Conservation (phyloP, 2,113 vertebrate genomes). For the Panurus biarmicus region DNA sequence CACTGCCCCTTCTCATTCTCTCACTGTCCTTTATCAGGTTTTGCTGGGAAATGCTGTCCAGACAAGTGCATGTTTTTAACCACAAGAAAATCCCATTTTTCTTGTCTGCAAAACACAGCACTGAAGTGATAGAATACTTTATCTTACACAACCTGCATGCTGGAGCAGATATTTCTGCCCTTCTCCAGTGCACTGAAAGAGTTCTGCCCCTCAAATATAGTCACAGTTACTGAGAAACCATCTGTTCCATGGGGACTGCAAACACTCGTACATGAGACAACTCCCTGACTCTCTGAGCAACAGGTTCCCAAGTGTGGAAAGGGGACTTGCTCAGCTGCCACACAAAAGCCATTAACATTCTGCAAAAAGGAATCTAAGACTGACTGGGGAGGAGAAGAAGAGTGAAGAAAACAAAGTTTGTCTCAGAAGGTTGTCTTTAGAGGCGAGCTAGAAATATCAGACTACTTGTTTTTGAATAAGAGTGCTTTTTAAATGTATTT, state of each 20-base stretch:
- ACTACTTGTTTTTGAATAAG: not conserved
- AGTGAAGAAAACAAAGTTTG: not conserved
- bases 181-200: not conserved
- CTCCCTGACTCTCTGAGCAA: not conserved
- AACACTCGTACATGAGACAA: accelerated
- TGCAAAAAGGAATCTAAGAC: not conserved
- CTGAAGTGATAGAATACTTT: not conserved
- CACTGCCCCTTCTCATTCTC: not conserved
- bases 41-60: not conserved
- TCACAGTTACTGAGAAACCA: not conserved
- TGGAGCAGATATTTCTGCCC: not conserved
- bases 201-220: not conserved
- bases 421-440: not conserved
- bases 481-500: not conserved
- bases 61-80: not conserved
- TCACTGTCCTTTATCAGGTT: not conserved
- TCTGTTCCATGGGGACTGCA: not conserved
- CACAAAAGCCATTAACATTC: not conserved
- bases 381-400: not conserved
- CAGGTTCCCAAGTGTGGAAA: not conserved
- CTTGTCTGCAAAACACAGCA: not conserved
- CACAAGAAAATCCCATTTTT: not conserved
- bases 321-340: not conserved
- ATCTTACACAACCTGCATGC: not conserved
- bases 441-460: not conserved